Percentiles rank a stretch among this genome's conserved stretches.
These are phyloP conservation scores for Schizopygopsis malacanthus DNA, from an alignment of 2,797 vertebrate species.

Conservation along the genomic window DNA sequence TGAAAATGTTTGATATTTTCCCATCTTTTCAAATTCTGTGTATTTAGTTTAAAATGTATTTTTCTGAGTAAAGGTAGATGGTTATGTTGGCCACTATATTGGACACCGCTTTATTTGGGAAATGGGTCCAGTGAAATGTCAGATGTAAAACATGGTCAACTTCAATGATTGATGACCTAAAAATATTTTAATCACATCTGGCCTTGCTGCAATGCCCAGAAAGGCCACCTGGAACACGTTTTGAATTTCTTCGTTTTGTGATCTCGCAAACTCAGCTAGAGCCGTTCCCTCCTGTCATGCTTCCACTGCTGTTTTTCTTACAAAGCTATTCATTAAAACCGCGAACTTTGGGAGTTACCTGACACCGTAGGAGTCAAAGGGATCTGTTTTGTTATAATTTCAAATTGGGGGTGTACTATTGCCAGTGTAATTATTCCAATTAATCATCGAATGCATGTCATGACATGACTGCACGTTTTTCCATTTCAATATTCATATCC, in stretches of 20 bases:
- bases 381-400: constrained; percentile 45
- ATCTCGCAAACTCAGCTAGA: constrained; percentile 54
- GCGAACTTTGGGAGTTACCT: constrained; percentile 42
- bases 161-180: constrained; percentile 63
- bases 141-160: constrained; percentile 51
- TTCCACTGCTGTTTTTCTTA: constrained; percentile 48
- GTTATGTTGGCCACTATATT: constrained; percentile 50
- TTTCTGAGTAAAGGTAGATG: constrained; percentile 47
- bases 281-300: constrained; percentile 36
- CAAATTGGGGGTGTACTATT: constrained; percentile 42
- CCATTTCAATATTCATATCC: not conserved
- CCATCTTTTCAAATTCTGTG: constrained; percentile 57
- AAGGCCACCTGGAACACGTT: constrained; percentile 61
- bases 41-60: constrained; percentile 60
- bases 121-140: constrained; percentile 54
- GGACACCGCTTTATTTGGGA: constrained; percentile 56
- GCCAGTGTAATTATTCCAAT: constrained; percentile 35
- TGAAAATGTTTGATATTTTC: constrained; percentile 47
- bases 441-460: constrained; percentile 28
- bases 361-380: constrained; percentile 38
- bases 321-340: constrained; percentile 47
- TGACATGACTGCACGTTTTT: constrained; percentile 2
- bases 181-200: constrained; percentile 64
- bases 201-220: constrained; percentile 52
- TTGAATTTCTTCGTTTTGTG: constrained; percentile 58